Base-by-base conservation (phyloP, 92 coral and sea anemone genomes). In the Heliopora coerulea region DNA sequence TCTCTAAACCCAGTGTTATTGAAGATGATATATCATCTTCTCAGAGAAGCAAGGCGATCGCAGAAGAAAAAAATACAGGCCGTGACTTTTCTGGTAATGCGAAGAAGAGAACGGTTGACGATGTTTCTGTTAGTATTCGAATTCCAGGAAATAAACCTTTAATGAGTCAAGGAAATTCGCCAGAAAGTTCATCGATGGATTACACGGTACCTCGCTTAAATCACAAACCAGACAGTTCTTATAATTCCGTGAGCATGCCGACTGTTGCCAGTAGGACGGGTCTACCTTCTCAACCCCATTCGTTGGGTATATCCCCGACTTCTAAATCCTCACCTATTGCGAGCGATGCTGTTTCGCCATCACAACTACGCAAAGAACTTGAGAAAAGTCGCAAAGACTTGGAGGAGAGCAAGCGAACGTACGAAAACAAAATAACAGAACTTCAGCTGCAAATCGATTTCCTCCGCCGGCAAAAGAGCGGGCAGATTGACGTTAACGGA, bases 401-500 rank as follows among this genome's bases (percentile, higher is more conserved):
- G 28, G 85, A 78, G 33, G 54, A 29, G 3, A 80, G 78, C 63
- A 37, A 84, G 41, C 83, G 61, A 31, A 56, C 68, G 68, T 95
- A 90, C 73, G 87, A 83, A 62, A 84, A 81, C 13, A 90, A 75
- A 59, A 83, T 93, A 25, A 75, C 78, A 9, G 88, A 90, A 32
- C 63, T 70, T 30, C 77, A 70, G 32, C 35, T 70, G 24, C 77
- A 70, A 54, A 44, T 70, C 26, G 77, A 70, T 54, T 70, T 48
- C 32, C 77, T 70, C n/a, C 77, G 77, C 23, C 29, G 61, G 33
- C 61, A 56, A 23, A 56, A 28, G 61, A 56, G 30, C 19, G 57
- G 77, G 34, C 77, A 70, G 42, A 52, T 49, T 0, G 41, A 33
- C 49, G 63, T 40, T 19, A 30, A 70, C 17, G 62, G 29, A 10